A percentile compares a stretch with the other conserved stretches of the same genome.
Conservation (phyloP, 1,140 invertebrate genomes). For the Psix sp. region DNA sequence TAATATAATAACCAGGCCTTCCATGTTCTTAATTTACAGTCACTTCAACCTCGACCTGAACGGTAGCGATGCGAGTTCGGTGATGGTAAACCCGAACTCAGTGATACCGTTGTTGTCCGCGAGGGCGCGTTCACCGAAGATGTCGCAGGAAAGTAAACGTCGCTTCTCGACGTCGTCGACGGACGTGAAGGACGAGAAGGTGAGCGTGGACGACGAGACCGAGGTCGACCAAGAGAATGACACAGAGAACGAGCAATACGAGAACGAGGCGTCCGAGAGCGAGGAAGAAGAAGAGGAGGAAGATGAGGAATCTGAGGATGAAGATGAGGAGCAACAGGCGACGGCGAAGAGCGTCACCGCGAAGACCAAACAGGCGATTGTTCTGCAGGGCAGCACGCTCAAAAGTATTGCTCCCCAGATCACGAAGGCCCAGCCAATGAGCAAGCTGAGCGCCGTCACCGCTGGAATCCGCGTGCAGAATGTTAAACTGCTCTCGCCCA, state of each 20-base stretch:
- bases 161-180: slow-evolving; percentile 61
- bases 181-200: slow-evolving; percentile 56
- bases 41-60: slow-evolving; percentile 84
- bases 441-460: slow-evolving; percentile 69
- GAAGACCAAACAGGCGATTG: slow-evolving; percentile 62
- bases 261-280: slow-evolving; percentile 66
- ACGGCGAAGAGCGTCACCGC: slow-evolving; percentile 34
- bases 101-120: slow-evolving; percentile 81
- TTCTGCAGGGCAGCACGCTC: slow-evolving; percentile 57
- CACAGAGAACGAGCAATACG: slow-evolving; percentile 63
- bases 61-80: slow-evolving; percentile 83
- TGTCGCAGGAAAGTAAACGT: slow-evolving; percentile 64
- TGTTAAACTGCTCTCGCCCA: slow-evolving; percentile 67
- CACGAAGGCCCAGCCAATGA: slow-evolving; percentile 54
- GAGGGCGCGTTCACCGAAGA: slow-evolving; percentile 77
- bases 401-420: slow-evolving; percentile 69
- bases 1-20: too few relatives aligned
- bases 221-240: slow-evolving; percentile 61
- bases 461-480: slow-evolving; percentile 77
- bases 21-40: slow-evolving; percentile 48
- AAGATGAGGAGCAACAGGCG: slow-evolving; percentile 22
- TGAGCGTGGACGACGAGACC: slow-evolving; percentile 47
- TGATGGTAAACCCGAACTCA: slow-evolving; percentile 88
- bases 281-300: slow-evolving; percentile 67
- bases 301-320: too few relatives aligned